Evolutionary conservation across 2,113 vertebrate species (phyloP).

Genomic region (Eurystomus gularis): DNA sequence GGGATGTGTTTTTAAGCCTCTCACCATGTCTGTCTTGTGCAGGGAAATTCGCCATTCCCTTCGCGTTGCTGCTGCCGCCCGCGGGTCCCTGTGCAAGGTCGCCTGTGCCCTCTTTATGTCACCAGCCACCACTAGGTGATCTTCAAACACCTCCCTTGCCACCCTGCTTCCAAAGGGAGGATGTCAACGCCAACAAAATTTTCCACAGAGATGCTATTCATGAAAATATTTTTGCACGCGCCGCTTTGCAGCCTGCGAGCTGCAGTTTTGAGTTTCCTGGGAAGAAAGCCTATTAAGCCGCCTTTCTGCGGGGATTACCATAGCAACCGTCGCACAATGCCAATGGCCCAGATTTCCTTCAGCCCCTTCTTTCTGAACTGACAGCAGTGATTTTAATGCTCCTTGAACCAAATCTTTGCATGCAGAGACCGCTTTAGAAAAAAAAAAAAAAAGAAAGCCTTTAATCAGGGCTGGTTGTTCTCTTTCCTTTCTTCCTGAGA

Average conservation of each 20-base stretch:
- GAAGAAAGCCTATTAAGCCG: constrained; percentile 74
- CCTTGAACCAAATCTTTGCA: constrained; percentile 74
- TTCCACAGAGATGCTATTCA: constrained; percentile 55
- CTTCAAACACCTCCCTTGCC: background rate
- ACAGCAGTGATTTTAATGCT: constrained; percentile 77
- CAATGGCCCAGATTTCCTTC: constrained; percentile 70
- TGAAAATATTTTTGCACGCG: constrained; percentile 25
- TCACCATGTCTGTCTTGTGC: background rate
- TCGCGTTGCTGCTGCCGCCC: background rate
- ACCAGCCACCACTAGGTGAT: background rate
- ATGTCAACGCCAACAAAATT: background rate
- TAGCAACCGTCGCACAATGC: constrained; percentile 72
- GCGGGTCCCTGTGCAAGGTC: fast-evolving
- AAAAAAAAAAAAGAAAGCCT: background rate
- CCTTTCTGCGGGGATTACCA: constrained; percentile 68
- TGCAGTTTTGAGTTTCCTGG: constrained; percentile 66
- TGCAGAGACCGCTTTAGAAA: background rate
- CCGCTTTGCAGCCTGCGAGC: constrained; percentile 29
- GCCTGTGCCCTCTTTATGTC: background rate
- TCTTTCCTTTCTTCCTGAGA: constrained; percentile 16
- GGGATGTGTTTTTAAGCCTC: background rate
- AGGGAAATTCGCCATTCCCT: background rate
- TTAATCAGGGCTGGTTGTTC: constrained; percentile 58
- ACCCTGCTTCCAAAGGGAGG: background rate
- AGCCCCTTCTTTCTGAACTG: constrained; percentile 70